phyloP scores from a whole-genome alignment of 2,113 vertebrate genomes.

The Pseudopipra pipra region DNA sequence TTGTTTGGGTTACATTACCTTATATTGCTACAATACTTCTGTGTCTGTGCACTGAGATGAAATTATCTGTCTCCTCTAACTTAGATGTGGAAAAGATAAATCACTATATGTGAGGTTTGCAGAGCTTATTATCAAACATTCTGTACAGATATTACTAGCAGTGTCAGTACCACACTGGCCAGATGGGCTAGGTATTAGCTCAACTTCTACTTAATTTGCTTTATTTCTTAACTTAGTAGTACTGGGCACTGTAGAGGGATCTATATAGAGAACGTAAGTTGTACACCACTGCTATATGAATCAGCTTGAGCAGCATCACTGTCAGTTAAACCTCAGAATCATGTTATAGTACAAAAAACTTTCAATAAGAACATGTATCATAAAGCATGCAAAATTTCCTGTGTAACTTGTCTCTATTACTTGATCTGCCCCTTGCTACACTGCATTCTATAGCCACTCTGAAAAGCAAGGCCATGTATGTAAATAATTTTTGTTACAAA shows the following conservation, averaged over 20 bases:
- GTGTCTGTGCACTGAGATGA: background rate
- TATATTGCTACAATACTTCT: background rate
- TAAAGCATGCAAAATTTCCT: background rate
- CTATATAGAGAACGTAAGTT: background rate
- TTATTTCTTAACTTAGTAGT: background rate
- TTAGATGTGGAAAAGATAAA: background rate
- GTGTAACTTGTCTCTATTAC: background rate
- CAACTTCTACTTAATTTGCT: background rate
- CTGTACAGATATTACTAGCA: background rate
- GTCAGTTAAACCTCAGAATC: accelerated
- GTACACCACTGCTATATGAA: background rate
- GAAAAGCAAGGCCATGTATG: background rate
- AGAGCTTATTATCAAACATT: background rate
- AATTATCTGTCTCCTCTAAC: background rate
- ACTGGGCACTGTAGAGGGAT: background rate
- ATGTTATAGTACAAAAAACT: background rate
- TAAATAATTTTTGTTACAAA: background rate
- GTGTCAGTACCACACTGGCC: background rate
- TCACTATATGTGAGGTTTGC: background rate
- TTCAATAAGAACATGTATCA: background rate
- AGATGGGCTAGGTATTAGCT: background rate
- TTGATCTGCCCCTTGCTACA: background rate
- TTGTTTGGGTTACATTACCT: background rate
- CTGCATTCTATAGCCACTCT: background rate
- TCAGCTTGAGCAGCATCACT: background rate